phyloP scores from a whole-genome alignment of 2,888 invertebrate species.

The Argyra leucocephala region DNA sequence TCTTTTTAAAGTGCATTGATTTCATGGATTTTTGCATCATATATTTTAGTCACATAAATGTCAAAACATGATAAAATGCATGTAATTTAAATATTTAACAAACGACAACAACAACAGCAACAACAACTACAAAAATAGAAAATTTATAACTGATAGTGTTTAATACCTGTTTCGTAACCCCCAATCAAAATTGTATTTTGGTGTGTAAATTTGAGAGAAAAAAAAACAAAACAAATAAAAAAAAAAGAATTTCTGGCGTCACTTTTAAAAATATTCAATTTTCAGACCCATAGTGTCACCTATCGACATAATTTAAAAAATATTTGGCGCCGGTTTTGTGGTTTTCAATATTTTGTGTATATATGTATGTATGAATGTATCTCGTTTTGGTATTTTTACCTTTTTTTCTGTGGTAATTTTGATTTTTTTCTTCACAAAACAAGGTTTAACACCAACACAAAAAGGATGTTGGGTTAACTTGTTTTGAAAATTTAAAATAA shows the following conservation, averaged over 20 bases:
- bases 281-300: background rate
- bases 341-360: too few relatives aligned
- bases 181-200: too few relatives aligned
- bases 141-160: background rate
- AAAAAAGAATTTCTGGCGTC: background rate
- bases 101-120: background rate
- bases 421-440: too few relatives aligned
- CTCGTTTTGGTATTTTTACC: background rate
- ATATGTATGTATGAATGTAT: too few relatives aligned
- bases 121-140: background rate
- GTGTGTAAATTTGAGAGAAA: background rate
- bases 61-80: background rate
- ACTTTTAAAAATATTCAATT: background rate
- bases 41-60: conserved; percentile 1
- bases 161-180: background rate
- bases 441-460: too few relatives aligned
- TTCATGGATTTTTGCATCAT: background rate
- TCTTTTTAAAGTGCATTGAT: background rate
- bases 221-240: too few relatives aligned
- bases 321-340: background rate
- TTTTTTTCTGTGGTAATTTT: background rate
- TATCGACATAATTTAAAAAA: background rate
- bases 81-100: background rate
- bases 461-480: too few relatives aligned
- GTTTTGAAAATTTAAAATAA: too few relatives aligned